A percentile compares a stretch with the other conserved stretches of the same genome.
Conservation (phyloP, 2,797 vertebrate species). For the Astyanax mexicanus region DNA sequence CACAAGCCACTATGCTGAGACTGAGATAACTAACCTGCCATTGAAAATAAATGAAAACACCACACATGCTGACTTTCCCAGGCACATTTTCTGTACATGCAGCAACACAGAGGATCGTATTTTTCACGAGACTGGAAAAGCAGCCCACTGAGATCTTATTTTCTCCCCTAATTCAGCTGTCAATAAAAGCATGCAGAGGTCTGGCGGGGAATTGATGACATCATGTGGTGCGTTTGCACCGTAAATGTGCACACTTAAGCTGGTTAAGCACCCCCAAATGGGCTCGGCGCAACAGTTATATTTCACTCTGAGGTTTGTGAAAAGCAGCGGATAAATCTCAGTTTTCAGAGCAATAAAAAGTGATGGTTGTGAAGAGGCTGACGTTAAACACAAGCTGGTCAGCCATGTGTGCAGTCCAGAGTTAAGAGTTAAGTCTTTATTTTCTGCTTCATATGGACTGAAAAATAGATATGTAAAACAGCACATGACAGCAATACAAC, state of each 20-base stretch:
- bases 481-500: too few species aligned
- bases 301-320: conserved; percentile 31
- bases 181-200: conserved; percentile 34
- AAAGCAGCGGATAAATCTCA: conserved; percentile 22
- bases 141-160: conserved; percentile 27
- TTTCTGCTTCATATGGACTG: too few species aligned
- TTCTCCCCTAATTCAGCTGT: conserved; percentile 56
- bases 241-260: conserved; percentile 40
- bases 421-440: conserved; percentile 41
- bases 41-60: conserved; percentile 11
- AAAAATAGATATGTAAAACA: conserved; percentile 39
- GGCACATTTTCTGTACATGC: conserved; percentile 25
- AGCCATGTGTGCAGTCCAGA: background rate
- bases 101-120: conserved; percentile 33
- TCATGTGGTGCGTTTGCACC: conserved; percentile 46
- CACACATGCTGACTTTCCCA: conserved; percentile 4
- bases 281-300: conserved; percentile 9
- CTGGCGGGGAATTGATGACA: conserved; percentile 48
- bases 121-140: conserved; percentile 45
- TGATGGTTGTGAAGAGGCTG: background rate
- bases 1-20: conserved; percentile 17
- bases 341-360: conserved; percentile 18
- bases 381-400: background rate
- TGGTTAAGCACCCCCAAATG: conserved; percentile 30
- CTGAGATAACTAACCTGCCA: conserved; percentile 5